phyloP scores from a whole-genome alignment of 1,140 invertebrate species.

The Parasteatoda tepidariorum region DNA sequence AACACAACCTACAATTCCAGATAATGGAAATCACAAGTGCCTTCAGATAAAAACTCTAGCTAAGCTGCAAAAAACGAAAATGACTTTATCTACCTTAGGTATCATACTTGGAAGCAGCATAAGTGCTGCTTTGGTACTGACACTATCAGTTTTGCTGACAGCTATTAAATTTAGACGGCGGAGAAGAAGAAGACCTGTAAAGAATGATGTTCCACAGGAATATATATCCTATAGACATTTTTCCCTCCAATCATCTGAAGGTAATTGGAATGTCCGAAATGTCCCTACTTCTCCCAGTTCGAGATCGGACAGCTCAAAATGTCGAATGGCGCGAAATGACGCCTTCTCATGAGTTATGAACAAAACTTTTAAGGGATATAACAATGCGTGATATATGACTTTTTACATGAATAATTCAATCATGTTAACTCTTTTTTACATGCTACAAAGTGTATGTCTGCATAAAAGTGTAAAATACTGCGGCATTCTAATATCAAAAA shows the following conservation, averaged over 20 bases:
- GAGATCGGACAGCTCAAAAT: conserved; percentile 35
- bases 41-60: conserved; percentile 63
- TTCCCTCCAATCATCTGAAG: conserved; percentile 68
- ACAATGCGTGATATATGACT: neutral
- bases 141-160: conserved; percentile 83
- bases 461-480: too few relatives aligned
- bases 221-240: conserved; percentile 78
- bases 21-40: conserved; percentile 63
- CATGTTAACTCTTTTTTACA: too few relatives aligned
- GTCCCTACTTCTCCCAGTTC: conserved; percentile 30
- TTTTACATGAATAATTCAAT: too few relatives aligned
- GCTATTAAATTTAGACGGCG: conserved; percentile 89
- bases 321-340: conserved; percentile 46
- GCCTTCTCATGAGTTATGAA: conserved; percentile 24
- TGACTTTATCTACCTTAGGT: conserved; percentile 72
- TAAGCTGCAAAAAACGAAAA: conserved; percentile 61
- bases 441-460: too few relatives aligned
- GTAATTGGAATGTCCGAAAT: conserved; percentile 56
- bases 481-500: too few relatives aligned
- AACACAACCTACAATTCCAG: conserved; percentile 37
- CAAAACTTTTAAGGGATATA: neutral
- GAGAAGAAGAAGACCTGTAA: conserved; percentile 74
- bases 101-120: conserved; percentile 86
- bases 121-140: conserved; percentile 85
- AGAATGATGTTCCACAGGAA: conserved; percentile 73